A percentile compares a stretch with the other conserved stretches of the same genome.
phyloP scores from a whole-genome alignment of 2,888 invertebrate species.

The Unio pictorum region DNA sequence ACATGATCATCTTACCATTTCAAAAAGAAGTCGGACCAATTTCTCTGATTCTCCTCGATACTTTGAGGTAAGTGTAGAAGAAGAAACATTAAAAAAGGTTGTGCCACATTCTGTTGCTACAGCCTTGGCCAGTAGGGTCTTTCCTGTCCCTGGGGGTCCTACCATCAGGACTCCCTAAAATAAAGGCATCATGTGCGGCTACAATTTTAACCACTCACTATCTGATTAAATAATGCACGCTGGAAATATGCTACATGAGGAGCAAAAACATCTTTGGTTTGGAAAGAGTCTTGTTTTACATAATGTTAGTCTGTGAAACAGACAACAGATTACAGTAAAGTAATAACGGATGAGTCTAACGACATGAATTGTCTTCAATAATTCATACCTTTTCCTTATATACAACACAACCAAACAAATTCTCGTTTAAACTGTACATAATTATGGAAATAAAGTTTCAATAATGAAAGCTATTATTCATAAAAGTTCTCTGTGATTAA shows the following conservation, averaged over 20 bases:
- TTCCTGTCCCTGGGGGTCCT: conserved; percentile 74
- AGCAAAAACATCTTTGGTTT: background rate
- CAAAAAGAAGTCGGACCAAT: conserved; percentile 94
- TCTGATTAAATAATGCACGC: no score
- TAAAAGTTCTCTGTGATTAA: no score
- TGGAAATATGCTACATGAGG: background rate
- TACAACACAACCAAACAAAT: no score
- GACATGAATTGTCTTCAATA: no score
- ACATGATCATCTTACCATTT: conserved; percentile 82
- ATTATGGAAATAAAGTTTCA: no score
- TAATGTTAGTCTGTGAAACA: no score
- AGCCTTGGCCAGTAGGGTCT: conserved; percentile 74
- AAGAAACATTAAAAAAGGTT: conserved; percentile 85
- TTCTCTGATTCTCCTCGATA: conserved; percentile 99
- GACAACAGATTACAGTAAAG: no score
- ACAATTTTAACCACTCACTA: conserved; percentile 1
- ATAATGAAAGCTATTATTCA: no score
- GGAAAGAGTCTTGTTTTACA: background rate
- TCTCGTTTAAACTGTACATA: no score
- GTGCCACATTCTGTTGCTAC: conserved; percentile 75
- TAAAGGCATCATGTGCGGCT: conserved; percentile 13
- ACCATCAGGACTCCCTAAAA: conserved; percentile 72
- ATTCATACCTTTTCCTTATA: no score
- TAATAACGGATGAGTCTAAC: no score
- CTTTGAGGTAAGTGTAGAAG: conserved; percentile 97